Conservation (phyloP, 2,113 vertebrate species). For the Ursus arctos region DNA sequence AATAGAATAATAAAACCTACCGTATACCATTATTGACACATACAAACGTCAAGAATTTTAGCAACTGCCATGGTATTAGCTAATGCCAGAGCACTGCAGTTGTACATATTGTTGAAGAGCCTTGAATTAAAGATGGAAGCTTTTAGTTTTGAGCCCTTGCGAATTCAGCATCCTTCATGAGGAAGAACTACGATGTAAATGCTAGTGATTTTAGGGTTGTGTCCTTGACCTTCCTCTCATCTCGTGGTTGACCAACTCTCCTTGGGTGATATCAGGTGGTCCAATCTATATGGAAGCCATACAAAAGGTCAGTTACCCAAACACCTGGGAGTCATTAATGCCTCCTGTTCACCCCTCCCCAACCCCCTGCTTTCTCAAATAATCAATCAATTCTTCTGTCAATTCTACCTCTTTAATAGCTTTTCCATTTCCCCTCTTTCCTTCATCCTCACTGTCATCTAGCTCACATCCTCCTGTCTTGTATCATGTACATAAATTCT, state of each 20-base stretch:
- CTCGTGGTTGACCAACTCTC: not conserved
- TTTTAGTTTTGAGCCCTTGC: not conserved
- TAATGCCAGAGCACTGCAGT: not conserved
- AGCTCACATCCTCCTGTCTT: not conserved
- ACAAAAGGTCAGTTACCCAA: not conserved
- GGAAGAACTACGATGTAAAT: not conserved
- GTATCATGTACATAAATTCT: not conserved
- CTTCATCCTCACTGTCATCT: not conserved
- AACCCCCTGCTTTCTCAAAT: not conserved
- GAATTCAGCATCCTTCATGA: not conserved
- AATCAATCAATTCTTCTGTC: constrained; percentile 36
- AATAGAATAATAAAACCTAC: not conserved
- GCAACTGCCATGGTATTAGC: not conserved
- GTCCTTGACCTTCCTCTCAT: not conserved
- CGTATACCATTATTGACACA: not conserved
- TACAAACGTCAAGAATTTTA: constrained; percentile 17
- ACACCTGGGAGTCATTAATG: not conserved
- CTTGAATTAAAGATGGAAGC: not conserved
- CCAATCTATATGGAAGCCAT: not conserved
- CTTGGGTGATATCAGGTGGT: not conserved
- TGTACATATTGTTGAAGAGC: not conserved
- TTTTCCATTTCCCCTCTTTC: constrained; percentile 18
- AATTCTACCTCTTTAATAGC: not conserved
- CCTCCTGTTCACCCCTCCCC: constrained; percentile 2
- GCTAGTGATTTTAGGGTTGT: not conserved